Evolutionary conservation across 1,140 invertebrate genomes (phyloP).

Genomic region (Brachionus paranguensis): DNA sequence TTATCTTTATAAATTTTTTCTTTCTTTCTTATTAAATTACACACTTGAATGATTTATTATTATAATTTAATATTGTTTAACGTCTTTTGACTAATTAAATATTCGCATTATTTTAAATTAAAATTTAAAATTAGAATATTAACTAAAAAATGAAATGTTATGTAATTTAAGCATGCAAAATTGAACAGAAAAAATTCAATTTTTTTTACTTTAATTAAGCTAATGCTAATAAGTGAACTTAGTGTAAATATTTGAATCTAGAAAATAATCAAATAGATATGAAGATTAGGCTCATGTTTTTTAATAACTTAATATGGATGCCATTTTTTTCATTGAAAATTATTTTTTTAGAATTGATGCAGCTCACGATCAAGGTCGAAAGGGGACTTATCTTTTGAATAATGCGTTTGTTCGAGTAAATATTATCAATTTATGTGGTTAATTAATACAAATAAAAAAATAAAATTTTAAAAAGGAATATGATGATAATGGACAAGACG

Average conservation of each 20-base stretch:
- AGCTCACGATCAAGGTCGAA: slow-evolving; percentile 58
- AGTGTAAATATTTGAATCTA: too few species aligned
- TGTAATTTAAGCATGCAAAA: too few species aligned
- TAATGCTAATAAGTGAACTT: too few species aligned
- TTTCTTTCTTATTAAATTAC: too few species aligned
- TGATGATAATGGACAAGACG: slow-evolving; percentile 34
- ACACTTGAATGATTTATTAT: neutral
- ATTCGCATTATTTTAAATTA: neutral
- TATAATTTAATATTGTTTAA: neutral
- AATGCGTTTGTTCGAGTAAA: slow-evolving; percentile 58
- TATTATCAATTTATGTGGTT: neutral
- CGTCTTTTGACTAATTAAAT: neutral
- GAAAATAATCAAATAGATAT: too few species aligned
- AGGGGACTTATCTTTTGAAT: slow-evolving; percentile 66
- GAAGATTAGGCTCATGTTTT: neutral
- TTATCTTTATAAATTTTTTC: too few species aligned
- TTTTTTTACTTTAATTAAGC: too few species aligned
- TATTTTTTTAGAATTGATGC: slow-evolving; percentile 60
- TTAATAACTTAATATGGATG: too few species aligned
- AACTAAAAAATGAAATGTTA: neutral
- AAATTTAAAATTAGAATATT: neutral
- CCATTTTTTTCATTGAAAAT: neutral
- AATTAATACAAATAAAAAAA: neutral
- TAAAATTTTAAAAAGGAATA: slow-evolving; percentile 19
- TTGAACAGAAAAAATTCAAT: too few species aligned